Evolutionary conservation across 2,113 vertebrate species (phyloP).

Genomic region (Rhinopithecus roxellana): DNA sequence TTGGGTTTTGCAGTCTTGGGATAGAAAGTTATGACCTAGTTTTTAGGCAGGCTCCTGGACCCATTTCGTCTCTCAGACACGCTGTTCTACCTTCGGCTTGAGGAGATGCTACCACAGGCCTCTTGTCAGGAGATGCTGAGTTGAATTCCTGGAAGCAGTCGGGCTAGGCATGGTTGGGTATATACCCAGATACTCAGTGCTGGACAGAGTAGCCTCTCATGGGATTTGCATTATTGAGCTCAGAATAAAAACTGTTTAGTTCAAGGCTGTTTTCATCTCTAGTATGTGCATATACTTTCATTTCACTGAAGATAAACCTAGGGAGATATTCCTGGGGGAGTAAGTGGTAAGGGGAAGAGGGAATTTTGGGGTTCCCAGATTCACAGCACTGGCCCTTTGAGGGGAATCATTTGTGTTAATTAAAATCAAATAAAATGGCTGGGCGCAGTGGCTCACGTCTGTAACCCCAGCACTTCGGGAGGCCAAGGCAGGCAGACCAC

Average conservation of each 20-base stretch:
- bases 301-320: neutral
- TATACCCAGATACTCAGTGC: neutral
- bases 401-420: neutral
- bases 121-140: neutral
- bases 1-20: neutral
- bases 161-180: neutral
- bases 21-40: neutral
- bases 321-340: neutral
- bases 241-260: neutral
- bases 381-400: neutral
- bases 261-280: slow-evolving; percentile 6
- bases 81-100: neutral
- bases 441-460: too few relatives aligned
- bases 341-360: neutral
- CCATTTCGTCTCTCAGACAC: neutral
- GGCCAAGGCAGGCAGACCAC: too few relatives aligned
- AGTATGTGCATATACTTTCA: neutral
- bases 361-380: neutral
- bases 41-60: neutral
- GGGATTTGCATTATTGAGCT: neutral
- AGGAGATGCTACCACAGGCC: neutral
- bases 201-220: neutral
- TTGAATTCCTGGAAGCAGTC: neutral
- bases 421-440: neutral
- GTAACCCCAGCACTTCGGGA: too few relatives aligned